These are phyloP conservation scores for Coenonympha glycerion DNA, from an alignment of 2,888 invertebrate genomes.

Conservation along the genomic window DNA sequence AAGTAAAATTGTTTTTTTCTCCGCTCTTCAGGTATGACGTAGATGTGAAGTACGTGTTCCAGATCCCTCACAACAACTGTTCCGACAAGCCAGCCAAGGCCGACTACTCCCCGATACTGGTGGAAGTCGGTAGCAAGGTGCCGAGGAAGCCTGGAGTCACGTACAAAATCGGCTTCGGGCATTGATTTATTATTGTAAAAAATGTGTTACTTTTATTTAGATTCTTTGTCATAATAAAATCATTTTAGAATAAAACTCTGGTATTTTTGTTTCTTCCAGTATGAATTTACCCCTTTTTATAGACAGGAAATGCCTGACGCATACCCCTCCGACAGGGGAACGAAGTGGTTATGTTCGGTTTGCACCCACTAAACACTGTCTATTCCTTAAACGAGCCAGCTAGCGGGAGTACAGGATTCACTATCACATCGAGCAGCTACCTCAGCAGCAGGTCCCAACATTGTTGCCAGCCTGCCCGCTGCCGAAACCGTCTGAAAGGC, in stretches of 20 bases:
- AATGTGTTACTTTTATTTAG: neutral
- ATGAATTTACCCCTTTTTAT: no score
- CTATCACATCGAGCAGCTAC: no score
- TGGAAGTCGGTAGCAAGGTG: constrained; percentile 54
- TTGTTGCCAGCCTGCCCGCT: no score
- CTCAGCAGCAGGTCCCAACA: no score
- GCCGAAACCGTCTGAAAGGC: no score
- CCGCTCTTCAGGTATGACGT: constrained; percentile 83
- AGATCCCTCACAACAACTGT: constrained; percentile 85
- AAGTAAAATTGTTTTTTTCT: no score
- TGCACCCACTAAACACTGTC: no score
- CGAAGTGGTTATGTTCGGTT: no score
- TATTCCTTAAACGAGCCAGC: no score
- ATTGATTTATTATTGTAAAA: constrained; percentile 28
- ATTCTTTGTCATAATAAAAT: neutral
- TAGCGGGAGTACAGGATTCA: no score
- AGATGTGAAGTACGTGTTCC: constrained; percentile 89
- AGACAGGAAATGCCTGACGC: no score
- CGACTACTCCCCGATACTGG: constrained; percentile 53
- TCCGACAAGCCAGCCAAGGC: constrained; percentile 54
- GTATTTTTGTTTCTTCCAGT: neutral
- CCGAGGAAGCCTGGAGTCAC: constrained; percentile 51
- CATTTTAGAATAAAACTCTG: neutral
- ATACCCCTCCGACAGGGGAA: no score
- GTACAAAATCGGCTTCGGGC: constrained; percentile 51